A percentile compares a stretch with the other conserved stretches of the same genome.
phyloP scores from a whole-genome alignment of 2,888 invertebrate species.

The Lepidochitona cinerea region DNA sequence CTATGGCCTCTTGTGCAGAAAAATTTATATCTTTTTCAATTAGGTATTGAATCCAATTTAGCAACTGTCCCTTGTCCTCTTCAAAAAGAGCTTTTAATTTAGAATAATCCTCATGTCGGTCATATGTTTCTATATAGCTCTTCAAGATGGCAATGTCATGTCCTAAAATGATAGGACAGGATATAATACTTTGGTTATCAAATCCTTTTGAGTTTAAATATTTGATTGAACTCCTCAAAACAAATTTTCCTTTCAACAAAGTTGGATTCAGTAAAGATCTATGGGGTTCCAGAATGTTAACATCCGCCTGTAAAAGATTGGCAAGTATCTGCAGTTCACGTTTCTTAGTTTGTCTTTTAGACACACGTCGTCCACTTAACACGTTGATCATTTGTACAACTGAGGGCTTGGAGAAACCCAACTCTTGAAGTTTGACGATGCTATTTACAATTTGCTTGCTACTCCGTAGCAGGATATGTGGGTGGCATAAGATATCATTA shows the following conservation, averaged over 20 bases:
- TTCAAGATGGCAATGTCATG: constrained; percentile 18
- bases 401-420: constrained; percentile 11
- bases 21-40: constrained; percentile 32
- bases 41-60: constrained; percentile 28
- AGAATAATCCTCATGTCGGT: constrained; percentile 12
- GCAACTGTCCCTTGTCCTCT: constrained; percentile 8
- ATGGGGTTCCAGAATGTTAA: background rate
- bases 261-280: background rate
- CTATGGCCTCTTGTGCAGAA: constrained; percentile 4
- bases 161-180: constrained; percentile 24
- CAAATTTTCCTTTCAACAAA: background rate
- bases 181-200: constrained; percentile 11
- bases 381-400: constrained; percentile 15
- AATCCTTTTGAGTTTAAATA: constrained; percentile 25
- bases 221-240: constrained; percentile 14
- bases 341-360: background rate
- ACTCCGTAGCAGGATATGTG: constrained; percentile 21
- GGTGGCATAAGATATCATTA: constrained; percentile 22
- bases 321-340: background rate
- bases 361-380: constrained; percentile 14
- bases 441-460: background rate
- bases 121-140: constrained; percentile 5
- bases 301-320: background rate
- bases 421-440: constrained; percentile 6
- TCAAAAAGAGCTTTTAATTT: background rate